Base-by-base conservation (phyloP, 2,113 vertebrate species). In the Leptobrachium ailaonicum region DNA sequence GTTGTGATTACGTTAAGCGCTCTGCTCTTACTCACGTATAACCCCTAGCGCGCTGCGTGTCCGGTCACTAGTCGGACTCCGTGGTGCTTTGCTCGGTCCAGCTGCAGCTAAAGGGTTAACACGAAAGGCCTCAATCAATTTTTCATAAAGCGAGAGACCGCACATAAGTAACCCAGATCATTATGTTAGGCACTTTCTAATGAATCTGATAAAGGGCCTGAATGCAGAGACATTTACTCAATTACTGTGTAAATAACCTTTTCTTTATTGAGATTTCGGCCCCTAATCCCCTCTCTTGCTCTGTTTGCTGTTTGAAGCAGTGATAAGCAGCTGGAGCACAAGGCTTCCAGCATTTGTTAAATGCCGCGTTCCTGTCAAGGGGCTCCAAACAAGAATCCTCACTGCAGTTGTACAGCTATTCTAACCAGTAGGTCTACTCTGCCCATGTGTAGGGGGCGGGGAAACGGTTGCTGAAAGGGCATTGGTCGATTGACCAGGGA, bases 81-180 rank as follows among this genome's bases (percentile, higher is more conserved):
- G 20, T 32, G 13, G 13, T 4, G 56, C 56, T 4, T 12, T 60
- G 2, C 56, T 13, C 56, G 56, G 8, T 14, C 6, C 11, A 3
- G 10, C 56, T 8, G 56, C 3, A 2, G 10, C 1, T 3, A 60
- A 60, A 14, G 10, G 56, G 56, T 87, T 84, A 87, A 88, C 1
- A 0, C 66, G 83, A 82, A 74, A 50, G 80, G 83, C 89, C 84
- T 85, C 87, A 89, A 88, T 90, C 87, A 87, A 86, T 89, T 90
- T 89, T 88, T 91, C 88, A 90, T 90, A 86, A 91, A 88, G 83
- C 64, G 20, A 84, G 84, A 86, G 86, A 88, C 86, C 82, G 85
- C 80, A 82, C 82, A 84, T 89, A 89, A 90, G 85, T 87, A 82
- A 82, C 72, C 79, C 84, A 86, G 85, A 88, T 88, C 74, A 87